Percentiles rank a stretch among this genome's conserved stretches.
These are phyloP conservation scores for Neocrepidodera transversa DNA, from an alignment of 2,888 invertebrate species.

Conservation along the genomic window DNA sequence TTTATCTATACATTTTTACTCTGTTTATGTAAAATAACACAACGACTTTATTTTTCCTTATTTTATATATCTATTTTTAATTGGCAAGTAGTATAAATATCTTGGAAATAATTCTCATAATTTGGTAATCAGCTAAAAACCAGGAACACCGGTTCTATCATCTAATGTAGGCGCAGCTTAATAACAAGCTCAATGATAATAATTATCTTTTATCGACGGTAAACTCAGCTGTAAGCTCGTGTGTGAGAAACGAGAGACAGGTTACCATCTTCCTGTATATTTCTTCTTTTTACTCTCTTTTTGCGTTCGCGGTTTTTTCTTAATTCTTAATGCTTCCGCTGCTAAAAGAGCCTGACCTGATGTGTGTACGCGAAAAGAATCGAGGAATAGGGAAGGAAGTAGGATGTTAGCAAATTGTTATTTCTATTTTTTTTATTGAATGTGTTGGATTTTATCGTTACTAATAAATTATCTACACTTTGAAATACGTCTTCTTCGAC, in stretches of 20 bases:
- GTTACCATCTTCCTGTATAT: conserved; percentile 33
- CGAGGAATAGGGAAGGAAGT: background rate
- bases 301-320: background rate
- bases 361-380: background rate
- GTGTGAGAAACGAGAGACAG: conserved; percentile 40
- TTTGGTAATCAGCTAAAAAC: too few relatives aligned
- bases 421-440: background rate
- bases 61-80: too few relatives aligned
- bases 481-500: too few relatives aligned
- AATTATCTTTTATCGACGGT: conserved; percentile 36
- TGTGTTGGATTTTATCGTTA: too few relatives aligned
- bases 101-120: too few relatives aligned
- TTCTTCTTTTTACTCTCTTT: background rate
- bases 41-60: too few relatives aligned
- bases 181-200: conserved; percentile 25
- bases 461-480: too few relatives aligned
- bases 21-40: too few relatives aligned
- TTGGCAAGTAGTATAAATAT: too few relatives aligned
- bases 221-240: conserved; percentile 33
- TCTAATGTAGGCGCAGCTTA: background rate
- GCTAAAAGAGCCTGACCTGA: background rate
- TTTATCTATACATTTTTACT: too few relatives aligned
- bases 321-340: background rate
- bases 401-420: background rate
- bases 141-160: too few relatives aligned